These are phyloP conservation scores for Menidia menidia DNA, from an alignment of 2,797 vertebrate genomes.

Conservation along the genomic window DNA sequence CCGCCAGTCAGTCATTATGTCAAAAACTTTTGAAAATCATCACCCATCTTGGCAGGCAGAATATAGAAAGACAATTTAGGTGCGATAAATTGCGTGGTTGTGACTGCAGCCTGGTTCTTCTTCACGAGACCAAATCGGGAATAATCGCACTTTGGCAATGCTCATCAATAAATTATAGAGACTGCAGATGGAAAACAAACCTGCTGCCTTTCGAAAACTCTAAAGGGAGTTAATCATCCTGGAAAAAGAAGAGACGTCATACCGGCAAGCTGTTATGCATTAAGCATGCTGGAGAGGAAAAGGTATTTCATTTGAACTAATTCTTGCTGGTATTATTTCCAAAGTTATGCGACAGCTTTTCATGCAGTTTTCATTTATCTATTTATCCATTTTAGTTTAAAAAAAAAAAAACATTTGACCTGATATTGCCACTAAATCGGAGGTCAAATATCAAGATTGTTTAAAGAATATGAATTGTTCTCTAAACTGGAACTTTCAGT, in stretches of 20 bases:
- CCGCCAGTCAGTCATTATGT: conserved; percentile 2
- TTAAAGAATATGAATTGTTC: too few species aligned
- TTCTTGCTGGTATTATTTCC: conserved; percentile 13
- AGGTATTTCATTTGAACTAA: conserved; percentile 19
- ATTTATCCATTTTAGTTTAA: not conserved
- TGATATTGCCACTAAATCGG: too few species aligned
- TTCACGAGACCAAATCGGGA: conserved; percentile 23
- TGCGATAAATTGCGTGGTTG: not conserved
- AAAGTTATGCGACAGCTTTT: conserved; percentile 12
- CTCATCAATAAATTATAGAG: conserved; percentile 40
- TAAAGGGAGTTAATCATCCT: conserved; percentile 43
- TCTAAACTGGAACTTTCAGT: too few species aligned
- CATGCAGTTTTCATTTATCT: not conserved
- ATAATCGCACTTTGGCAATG: conserved; percentile 34
- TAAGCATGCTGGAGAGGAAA: conserved; percentile 24
- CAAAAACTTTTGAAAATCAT: conserved; percentile 1
- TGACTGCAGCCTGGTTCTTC: conserved; percentile 2
- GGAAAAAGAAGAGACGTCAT: conserved; percentile 24
- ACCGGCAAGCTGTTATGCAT: conserved; percentile 42
- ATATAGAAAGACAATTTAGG: not conserved
- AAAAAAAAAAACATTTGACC: too few species aligned
- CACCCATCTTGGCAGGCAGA: conserved; percentile 4
- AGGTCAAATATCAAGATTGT: too few species aligned
- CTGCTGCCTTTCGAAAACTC: conserved; percentile 45
- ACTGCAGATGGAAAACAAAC: conserved; percentile 59